phyloP scores from a whole-genome alignment of 2,113 vertebrate species.

The Myiagra hebetior region DNA sequence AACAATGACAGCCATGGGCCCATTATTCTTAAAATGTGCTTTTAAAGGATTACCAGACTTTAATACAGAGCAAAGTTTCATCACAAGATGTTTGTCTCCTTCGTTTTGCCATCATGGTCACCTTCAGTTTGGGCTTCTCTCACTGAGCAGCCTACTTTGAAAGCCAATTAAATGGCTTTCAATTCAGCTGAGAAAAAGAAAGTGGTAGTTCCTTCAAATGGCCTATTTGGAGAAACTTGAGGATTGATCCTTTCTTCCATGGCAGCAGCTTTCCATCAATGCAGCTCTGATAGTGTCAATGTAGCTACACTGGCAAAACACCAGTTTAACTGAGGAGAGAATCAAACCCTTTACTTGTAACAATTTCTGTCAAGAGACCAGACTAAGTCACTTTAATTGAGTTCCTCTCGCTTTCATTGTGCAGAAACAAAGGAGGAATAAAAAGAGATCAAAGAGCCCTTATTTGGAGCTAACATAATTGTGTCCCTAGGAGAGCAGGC shows the following conservation, averaged over 20 bases:
- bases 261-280: slow-evolving; percentile 8
- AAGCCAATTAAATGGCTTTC: slow-evolving; percentile 29
- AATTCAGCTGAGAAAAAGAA: slow-evolving; percentile 31
- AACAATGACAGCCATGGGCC: background rate
- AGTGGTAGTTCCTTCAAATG: background rate
- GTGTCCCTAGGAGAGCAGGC: slow-evolving; percentile 40
- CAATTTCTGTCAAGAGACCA: slow-evolving; percentile 55
- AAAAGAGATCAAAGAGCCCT: slow-evolving; percentile 64
- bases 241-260: slow-evolving; percentile 50
- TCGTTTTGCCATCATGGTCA: background rate
- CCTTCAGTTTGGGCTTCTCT: background rate
- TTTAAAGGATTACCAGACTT: background rate
- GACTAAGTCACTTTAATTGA: slow-evolving; percentile 61
- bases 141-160: background rate
- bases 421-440: slow-evolving; percentile 60
- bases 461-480: slow-evolving; percentile 64
- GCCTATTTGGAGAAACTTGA: slow-evolving; percentile 30
- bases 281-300: slow-evolving; percentile 31
- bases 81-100: background rate
- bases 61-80: background rate
- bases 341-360: slow-evolving; percentile 56
- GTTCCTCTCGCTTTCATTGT: slow-evolving; percentile 50
- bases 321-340: slow-evolving; percentile 19
- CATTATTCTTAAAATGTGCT: background rate
- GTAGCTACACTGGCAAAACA: slow-evolving; percentile 28